phyloP scores from a whole-genome alignment of 2,113 vertebrate genomes.

The Cyanoliseus patagonus region DNA sequence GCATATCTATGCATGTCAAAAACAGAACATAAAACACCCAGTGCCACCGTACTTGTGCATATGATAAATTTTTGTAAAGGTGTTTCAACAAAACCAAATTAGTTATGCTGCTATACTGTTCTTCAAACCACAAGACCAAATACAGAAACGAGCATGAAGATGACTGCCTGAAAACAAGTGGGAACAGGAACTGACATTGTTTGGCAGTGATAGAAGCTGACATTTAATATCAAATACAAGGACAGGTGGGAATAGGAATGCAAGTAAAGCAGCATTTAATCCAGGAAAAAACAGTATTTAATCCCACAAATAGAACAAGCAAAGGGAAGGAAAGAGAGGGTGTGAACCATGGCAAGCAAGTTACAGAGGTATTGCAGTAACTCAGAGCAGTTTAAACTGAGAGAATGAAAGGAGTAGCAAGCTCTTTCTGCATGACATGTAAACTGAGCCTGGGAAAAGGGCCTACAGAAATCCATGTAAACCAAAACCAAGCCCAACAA shows the following conservation, averaged over 20 bases:
- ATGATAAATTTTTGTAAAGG: background rate
- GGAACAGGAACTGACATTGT: background rate
- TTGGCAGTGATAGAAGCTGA: background rate
- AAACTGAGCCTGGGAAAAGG: slow-evolving; percentile 1
- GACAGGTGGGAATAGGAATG: background rate
- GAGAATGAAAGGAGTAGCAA: background rate
- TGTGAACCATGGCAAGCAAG: background rate
- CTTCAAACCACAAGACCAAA: background rate
- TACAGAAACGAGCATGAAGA: background rate
- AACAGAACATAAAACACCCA: background rate
- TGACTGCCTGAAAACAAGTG: background rate
- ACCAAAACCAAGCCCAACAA: slow-evolving; percentile 24
- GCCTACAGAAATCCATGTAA: background rate
- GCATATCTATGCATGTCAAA: background rate
- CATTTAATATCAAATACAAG: background rate
- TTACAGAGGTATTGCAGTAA: background rate
- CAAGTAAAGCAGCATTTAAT: background rate
- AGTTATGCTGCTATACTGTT: background rate
- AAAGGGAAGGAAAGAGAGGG: background rate
- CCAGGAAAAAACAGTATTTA: background rate
- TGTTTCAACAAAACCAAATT: background rate
- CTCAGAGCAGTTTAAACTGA: background rate
- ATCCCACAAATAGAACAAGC: background rate
- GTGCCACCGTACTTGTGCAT: background rate
- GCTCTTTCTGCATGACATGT: background rate